Conservation (phyloP, 2,888 invertebrate genomes). For the Gortyna flavago region DNA sequence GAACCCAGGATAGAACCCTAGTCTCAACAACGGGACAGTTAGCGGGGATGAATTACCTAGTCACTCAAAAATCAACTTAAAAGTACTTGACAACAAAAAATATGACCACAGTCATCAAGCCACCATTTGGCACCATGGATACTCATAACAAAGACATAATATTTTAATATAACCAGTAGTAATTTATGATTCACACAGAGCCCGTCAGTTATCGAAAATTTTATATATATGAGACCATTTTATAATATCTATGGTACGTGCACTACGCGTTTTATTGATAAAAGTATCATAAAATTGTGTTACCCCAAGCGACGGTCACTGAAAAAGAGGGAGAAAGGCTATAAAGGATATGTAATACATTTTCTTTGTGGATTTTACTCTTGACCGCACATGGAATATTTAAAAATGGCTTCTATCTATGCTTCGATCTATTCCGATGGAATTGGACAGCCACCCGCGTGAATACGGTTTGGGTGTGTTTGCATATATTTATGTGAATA, state of each 20-base stretch:
- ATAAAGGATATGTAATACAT: slow-evolving; percentile 89
- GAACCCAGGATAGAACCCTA: neutral
- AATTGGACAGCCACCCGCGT: slow-evolving; percentile 85
- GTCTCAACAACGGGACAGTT: neutral
- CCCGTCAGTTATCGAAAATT: slow-evolving; percentile 42
- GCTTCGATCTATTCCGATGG: slow-evolving; percentile 78
- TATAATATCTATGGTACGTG: slow-evolving; percentile 63
- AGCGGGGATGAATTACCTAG: neutral
- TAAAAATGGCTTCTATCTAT: slow-evolving; percentile 84
- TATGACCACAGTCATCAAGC: neutral
- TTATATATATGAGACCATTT: slow-evolving; percentile 45
- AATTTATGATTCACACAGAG: slow-evolving; percentile 47
- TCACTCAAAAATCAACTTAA: neutral
- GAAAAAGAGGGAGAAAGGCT: slow-evolving; percentile 83
- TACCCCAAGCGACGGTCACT: slow-evolving; percentile 70
- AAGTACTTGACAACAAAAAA: neutral
- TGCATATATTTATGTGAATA: slow-evolving; percentile 69
- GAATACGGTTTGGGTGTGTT: slow-evolving; percentile 78
- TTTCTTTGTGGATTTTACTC: slow-evolving; percentile 89
- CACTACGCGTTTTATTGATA: slow-evolving; percentile 75
- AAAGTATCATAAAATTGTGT: slow-evolving; percentile 80
- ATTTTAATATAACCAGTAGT: slow-evolving; percentile 17
- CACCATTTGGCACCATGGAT: slow-evolving; percentile 13
- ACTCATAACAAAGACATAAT: slow-evolving; percentile 17
- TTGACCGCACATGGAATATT: slow-evolving; percentile 90